These are phyloP conservation scores for Globodera ellingtonae DNA, from an alignment of 1,140 invertebrate species.

Conservation along the genomic window DNA sequence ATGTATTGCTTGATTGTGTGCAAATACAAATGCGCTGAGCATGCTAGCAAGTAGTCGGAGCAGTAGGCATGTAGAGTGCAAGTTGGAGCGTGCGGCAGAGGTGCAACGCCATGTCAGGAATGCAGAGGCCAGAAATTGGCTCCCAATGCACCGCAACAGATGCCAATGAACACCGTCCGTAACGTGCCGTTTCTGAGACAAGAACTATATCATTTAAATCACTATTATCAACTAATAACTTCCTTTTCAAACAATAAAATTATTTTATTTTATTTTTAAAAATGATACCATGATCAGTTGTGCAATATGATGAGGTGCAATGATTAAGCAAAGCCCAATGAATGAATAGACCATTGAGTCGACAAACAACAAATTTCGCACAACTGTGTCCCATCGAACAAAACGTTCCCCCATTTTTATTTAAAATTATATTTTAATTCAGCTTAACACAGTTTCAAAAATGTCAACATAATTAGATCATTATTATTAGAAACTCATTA, in stretches of 20 bases:
- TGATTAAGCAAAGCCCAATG: not conserved
- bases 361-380: not conserved
- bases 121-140: constrained; percentile 57
- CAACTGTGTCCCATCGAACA: not conserved
- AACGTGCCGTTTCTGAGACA: constrained; percentile 36
- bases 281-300: not conserved
- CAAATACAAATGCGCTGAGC: constrained; percentile 17
- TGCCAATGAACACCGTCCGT: constrained; percentile 66
- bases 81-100: constrained; percentile 21
- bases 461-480: too few relatives aligned
- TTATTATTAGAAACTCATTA: too few relatives aligned
- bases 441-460: too few relatives aligned
- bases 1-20: not conserved
- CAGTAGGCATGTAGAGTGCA: constrained; percentile 55
- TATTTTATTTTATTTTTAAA: not conserved
- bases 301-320: not conserved
- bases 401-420: not conserved
- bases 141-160: constrained; percentile 60
- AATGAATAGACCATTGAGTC: not conserved
- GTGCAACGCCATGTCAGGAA: constrained; percentile 50
- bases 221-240: too few relatives aligned
- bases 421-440: too few relatives aligned
- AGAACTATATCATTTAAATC: not conserved
- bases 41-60: constrained; percentile 51
- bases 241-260: too few relatives aligned